phyloP scores from a whole-genome alignment of 2,888 invertebrate species.

The Torymus auratus region DNA sequence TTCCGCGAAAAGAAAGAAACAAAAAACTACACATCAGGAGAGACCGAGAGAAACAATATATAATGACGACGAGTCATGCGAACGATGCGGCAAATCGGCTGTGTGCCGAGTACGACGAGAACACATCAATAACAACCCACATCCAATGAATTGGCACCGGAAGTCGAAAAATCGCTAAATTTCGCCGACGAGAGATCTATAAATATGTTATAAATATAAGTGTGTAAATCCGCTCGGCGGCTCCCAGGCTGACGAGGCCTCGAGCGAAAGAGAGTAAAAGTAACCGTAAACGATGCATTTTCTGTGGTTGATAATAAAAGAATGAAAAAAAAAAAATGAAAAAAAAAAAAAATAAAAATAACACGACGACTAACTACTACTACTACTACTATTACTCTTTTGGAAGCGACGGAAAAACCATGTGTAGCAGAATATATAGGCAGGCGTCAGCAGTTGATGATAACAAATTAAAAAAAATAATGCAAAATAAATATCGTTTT shows the following conservation, averaged over 20 bases:
- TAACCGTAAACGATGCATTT: constrained; percentile 40
- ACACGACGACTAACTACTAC: no score
- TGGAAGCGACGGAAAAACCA: not conserved
- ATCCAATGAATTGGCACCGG: no score
- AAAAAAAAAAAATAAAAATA: constrained; percentile 10
- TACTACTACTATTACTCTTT: not conserved
- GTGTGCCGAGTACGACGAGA: no score
- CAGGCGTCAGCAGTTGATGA: not conserved
- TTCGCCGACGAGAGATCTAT: constrained; percentile 5
- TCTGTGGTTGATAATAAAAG: constrained; percentile 54
- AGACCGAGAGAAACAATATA: not conserved
- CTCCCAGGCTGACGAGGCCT: not conserved
- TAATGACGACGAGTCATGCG: not conserved
- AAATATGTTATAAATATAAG: constrained; percentile 19
- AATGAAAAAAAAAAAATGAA: constrained; percentile 8
- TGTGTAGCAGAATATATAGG: not conserved
- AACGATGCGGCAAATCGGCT: not conserved
- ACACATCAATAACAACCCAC: no score
- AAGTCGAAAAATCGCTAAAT: not conserved
- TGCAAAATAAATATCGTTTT: constrained; percentile 26
- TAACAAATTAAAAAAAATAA: not conserved
- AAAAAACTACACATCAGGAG: constrained; percentile 32
- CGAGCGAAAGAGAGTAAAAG: no score
- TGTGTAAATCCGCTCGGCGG: constrained; percentile 31
- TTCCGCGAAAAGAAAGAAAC: not conserved